These are phyloP conservation scores for Bos javanicus DNA, from an alignment of 2,113 vertebrate genomes.

Conservation along the genomic window DNA sequence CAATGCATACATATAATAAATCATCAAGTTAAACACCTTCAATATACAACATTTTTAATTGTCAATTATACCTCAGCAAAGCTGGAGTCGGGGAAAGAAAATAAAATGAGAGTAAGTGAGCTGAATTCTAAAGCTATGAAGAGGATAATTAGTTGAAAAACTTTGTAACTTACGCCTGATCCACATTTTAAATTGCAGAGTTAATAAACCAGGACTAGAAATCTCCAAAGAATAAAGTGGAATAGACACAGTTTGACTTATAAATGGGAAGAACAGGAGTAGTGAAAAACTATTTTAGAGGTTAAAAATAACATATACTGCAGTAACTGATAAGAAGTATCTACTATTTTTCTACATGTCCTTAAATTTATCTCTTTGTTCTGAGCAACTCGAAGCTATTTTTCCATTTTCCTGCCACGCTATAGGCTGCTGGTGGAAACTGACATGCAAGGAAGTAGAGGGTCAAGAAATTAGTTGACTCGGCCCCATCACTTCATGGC, in stretches of 20 bases:
- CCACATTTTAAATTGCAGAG: slow-evolving; percentile 42
- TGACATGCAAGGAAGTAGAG: background rate
- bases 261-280: slow-evolving; percentile 53
- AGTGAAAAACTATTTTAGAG: slow-evolving; percentile 66
- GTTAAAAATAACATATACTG: slow-evolving; percentile 52
- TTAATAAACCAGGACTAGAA: slow-evolving; percentile 40
- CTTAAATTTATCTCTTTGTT: slow-evolving; percentile 39
- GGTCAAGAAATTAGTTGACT: background rate
- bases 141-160: slow-evolving; percentile 54
- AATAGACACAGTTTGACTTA: slow-evolving; percentile 45
- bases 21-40: background rate
- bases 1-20: background rate
- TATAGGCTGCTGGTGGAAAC: background rate
- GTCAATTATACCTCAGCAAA: background rate
- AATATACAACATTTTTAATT: background rate
- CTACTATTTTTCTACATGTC: background rate
- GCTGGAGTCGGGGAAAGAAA: background rate
- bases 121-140: slow-evolving; percentile 23
- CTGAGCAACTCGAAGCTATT: slow-evolving; percentile 24
- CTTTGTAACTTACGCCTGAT: slow-evolving; percentile 33
- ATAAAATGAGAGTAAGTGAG: background rate
- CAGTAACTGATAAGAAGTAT: slow-evolving; percentile 50
- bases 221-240: slow-evolving; percentile 26
- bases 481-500: background rate
- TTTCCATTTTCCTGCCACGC: background rate